Evolutionary conservation across 2,113 vertebrate species (phyloP).

Genomic region (Carassius auratus): DNA sequence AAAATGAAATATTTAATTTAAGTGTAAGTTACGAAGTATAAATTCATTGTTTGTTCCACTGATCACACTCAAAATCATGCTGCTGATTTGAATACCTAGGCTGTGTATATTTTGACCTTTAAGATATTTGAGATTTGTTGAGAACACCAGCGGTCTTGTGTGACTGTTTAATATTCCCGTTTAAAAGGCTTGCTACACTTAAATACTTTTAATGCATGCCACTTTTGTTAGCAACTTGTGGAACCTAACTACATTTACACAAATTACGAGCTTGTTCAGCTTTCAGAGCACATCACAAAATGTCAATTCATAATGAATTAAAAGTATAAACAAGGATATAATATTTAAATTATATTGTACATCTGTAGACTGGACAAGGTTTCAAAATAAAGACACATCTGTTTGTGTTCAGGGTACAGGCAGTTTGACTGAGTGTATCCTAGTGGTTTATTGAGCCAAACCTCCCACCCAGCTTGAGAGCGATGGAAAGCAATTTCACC

Average conservation of each 20-base stretch:
- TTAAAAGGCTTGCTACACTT: neutral
- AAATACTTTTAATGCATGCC: neutral
- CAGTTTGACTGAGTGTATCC: slow-evolving; percentile 27
- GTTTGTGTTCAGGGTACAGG: slow-evolving; percentile 19
- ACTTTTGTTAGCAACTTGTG: neutral
- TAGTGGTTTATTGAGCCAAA: slow-evolving; percentile 36
- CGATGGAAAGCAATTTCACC: slow-evolving; percentile 38
- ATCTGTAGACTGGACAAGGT: neutral
- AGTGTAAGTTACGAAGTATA: neutral
- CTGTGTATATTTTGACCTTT: neutral
- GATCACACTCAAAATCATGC: neutral
- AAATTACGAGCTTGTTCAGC: neutral
- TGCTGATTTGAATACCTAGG: neutral
- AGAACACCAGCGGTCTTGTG: too few species aligned
- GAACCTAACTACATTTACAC: neutral
- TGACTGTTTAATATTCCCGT: neutral
- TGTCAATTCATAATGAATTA: neutral
- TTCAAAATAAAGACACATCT: neutral
- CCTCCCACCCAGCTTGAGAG: slow-evolving; percentile 41
- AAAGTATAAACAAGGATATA: neutral
- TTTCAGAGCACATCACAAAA: neutral
- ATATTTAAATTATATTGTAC: neutral
- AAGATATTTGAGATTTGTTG: neutral
- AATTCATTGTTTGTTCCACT: neutral
- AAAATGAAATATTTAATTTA: neutral